phyloP scores from a whole-genome alignment of 2,888 invertebrate species.

The Tetragnatha montana region DNA sequence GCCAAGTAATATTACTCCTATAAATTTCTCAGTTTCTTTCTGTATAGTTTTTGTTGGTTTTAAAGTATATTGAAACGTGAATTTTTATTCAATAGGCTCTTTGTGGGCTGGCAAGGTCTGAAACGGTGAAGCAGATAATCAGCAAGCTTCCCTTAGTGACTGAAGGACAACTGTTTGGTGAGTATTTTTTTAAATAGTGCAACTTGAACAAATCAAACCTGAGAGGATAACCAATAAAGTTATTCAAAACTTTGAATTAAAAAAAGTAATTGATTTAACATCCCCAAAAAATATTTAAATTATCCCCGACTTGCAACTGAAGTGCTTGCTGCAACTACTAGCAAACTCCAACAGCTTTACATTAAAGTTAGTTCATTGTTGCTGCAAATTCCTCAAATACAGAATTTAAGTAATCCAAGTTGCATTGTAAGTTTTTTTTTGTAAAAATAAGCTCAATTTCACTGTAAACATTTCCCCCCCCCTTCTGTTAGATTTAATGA shows the following conservation, averaged over 20 bases:
- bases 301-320: no score
- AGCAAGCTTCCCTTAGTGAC: constrained; percentile 95
- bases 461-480: background rate
- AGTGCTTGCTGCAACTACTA: no score
- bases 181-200: constrained; percentile 73
- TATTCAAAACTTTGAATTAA: background rate
- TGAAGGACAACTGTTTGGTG: constrained; percentile 91
- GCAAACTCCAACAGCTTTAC: no score
- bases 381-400: no score
- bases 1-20: constrained; percentile 77
- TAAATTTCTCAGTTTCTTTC: background rate
- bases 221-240: background rate
- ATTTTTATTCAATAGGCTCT: constrained; percentile 80
- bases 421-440: no score
- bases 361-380: no score
- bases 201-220: no score
- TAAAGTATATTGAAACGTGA: constrained; percentile 74
- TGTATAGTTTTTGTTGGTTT: background rate
- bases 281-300: no score
- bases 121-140: constrained; percentile 93
- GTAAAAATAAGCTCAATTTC: no score
- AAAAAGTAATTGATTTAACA: background rate
- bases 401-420: no score
- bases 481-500: constrained; percentile 86
- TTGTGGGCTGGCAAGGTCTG: constrained; percentile 93